Evolutionary conservation across 2,888 invertebrate genomes (phyloP).

Genomic region (Podotricha telesiphe): DNA sequence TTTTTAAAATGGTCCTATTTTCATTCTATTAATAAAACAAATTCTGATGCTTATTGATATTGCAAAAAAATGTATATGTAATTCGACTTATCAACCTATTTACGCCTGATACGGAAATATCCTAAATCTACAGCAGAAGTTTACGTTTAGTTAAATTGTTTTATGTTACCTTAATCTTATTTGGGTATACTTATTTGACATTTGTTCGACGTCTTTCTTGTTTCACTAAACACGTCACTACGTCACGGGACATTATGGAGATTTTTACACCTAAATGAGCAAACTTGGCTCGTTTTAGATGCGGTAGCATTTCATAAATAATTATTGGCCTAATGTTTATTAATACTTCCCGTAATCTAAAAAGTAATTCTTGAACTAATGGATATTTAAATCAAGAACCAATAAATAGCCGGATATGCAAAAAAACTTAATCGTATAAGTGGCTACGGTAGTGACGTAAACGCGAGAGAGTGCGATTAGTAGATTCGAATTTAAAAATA

Average conservation of each 20-base stretch:
- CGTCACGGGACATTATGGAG: background rate
- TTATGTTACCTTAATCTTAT: too few relatives aligned
- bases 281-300: background rate
- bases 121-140: too few relatives aligned
- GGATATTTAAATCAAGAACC: background rate
- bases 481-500: constrained; percentile 37
- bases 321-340: background rate
- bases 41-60: too few relatives aligned
- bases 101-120: too few relatives aligned
- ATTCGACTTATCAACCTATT: too few relatives aligned
- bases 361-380: background rate
- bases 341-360: background rate
- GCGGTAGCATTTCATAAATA: background rate
- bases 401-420: constrained; percentile 21
- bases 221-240: background rate
- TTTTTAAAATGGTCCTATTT: too few relatives aligned
- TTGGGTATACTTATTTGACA: background rate
- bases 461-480: constrained; percentile 24
- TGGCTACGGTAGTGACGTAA: constrained; percentile 19
- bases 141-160: too few relatives aligned
- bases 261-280: background rate
- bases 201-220: background rate
- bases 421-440: background rate
- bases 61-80: too few relatives aligned
- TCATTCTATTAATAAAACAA: too few relatives aligned